These are phyloP conservation scores for Hololepta plana DNA, from an alignment of 2,888 invertebrate genomes.

Conservation along the genomic window DNA sequence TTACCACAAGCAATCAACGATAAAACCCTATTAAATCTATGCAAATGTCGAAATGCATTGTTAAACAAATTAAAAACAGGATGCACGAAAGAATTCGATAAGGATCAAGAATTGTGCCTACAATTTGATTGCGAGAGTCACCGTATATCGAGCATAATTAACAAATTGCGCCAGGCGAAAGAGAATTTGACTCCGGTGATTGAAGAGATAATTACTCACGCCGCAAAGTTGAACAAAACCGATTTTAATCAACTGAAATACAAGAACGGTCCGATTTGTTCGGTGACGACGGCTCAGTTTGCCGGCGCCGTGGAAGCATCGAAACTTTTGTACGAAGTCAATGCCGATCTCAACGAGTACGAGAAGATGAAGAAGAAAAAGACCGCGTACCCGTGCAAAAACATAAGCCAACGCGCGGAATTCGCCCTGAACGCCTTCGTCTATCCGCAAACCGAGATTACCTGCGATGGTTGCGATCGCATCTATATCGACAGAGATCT, in stretches of 20 bases:
- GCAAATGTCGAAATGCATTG: no score
- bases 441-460: not conserved
- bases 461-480: conserved; percentile 4
- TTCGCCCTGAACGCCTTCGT: no score
- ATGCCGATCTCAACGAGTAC: conserved; percentile 1
- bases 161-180: no score
- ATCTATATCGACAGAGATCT: conserved; percentile 12
- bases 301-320: conserved; percentile 2
- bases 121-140: no score
- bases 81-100: no score
- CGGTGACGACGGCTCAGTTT: conserved; percentile 1
- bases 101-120: no score
- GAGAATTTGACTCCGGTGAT: no score
- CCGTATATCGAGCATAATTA: no score
- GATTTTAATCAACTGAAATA: conserved; percentile 1
- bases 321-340: conserved; percentile 5
- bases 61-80: no score
- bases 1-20: no score
- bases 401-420: not conserved
- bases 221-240: not conserved
- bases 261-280: conserved; percentile 3
- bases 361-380: not conserved
- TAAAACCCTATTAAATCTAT: no score
- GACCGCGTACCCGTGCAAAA: not conserved
- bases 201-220: not conserved